phyloP scores from a whole-genome alignment of 2,113 vertebrate species.

The Ariopsis seemanni region DNA sequence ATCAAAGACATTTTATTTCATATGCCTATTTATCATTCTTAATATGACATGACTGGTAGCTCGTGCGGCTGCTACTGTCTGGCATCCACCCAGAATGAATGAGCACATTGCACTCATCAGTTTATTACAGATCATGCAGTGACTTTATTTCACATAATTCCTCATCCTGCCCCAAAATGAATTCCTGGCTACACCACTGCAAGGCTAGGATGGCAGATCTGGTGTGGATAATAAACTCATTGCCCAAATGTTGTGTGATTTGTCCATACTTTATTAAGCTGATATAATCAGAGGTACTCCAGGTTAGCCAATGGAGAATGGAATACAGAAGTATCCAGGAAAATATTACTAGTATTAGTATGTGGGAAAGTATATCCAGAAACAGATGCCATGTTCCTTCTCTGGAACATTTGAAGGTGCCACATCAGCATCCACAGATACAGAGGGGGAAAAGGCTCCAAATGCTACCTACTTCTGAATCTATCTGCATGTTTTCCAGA shows the following conservation, averaged over 20 bases:
- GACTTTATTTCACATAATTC: background rate
- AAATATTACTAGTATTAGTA: background rate
- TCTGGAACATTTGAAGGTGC: background rate
- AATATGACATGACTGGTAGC: background rate
- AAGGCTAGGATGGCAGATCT: background rate
- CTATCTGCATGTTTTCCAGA: slow-evolving; percentile 20
- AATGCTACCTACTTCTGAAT: slow-evolving; percentile 14
- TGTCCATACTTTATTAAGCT: slow-evolving; percentile 13
- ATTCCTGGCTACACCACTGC: background rate
- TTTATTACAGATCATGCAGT: background rate
- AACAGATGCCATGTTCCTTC: background rate
- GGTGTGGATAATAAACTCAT: background rate
- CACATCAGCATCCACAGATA: background rate
- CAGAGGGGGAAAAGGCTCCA: background rate
- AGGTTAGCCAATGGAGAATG: background rate
- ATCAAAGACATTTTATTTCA: background rate
- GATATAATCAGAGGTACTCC: background rate
- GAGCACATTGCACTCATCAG: background rate
- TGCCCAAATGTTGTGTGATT: background rate
- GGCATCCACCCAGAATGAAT: background rate
- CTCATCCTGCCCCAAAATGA: background rate
- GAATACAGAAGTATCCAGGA: background rate
- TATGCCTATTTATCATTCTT: background rate
- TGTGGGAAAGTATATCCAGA: background rate
- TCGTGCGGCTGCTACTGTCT: background rate